Evolutionary conservation across 2,888 invertebrate genomes (phyloP), one percentile per base, ranked within the genome.

Genomic region (Cephus spinipes): DNA sequence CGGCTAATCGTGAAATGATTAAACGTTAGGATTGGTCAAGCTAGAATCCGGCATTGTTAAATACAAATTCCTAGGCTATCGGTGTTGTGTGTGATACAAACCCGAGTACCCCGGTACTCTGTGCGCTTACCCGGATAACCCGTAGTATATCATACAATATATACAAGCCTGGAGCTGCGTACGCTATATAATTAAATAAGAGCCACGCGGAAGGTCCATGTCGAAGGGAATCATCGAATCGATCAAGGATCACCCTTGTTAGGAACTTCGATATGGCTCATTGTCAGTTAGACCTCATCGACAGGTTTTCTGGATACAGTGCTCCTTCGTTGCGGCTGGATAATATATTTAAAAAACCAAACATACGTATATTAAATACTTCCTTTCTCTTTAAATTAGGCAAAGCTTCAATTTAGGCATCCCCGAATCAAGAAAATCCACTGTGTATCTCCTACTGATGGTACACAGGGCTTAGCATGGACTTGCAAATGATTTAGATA

Each of bases 21-120:
- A 31, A 71, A 32, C 31, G 71, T 30, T 12, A 71, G 12, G 71
- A 32, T 71, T 71, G 85, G 84, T 85, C 85, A 85, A 85, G 83
- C 85, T 71, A 32, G 12, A 71, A 33, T 33, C 15, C 31, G 71
- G 33, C 33, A 55, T 55, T 55, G 23, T 55, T 23, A 55, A 82
- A 85, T 85, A 85, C 81, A 83, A 83, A 83, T 83, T 33, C 30
- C 81, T 83, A 83, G 74, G 69, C 80, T 83, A 83, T 30, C 73
- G 83, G 81, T 83, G 81, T 83, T 75, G 68, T 76, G 80, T 71
- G 23, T 55, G 55, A 55, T 55, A 55, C 55, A 55, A 55, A 55
- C 23, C 55, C 55, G 55, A 55, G 55, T 55, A 55, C 55, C 55
- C 55, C 23, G 55, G 55, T 55, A 55, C 55, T 55, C 55, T 55